Conservation (phyloP, 2,888 invertebrate species). For the Zhuqinia jingwanae region DNA sequence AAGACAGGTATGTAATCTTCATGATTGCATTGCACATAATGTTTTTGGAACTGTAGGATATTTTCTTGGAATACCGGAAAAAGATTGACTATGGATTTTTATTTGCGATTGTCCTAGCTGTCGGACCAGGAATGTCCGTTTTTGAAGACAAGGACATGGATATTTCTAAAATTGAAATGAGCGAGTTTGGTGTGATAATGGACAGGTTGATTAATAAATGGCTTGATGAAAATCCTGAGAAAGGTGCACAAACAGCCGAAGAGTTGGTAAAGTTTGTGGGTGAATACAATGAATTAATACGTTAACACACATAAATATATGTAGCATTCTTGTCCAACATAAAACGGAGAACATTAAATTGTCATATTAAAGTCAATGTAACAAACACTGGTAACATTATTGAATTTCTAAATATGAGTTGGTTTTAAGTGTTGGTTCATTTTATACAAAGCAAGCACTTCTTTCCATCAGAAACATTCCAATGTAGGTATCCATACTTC, state of each 20-base stretch:
- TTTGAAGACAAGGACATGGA: constrained; percentile 46
- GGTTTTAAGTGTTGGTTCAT: too few relatives aligned
- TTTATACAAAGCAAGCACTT: too few relatives aligned
- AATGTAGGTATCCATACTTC: too few relatives aligned
- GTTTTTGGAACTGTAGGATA: constrained; percentile 36
- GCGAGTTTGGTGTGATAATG: not conserved
- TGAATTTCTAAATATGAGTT: too few relatives aligned
- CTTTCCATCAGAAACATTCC: too few relatives aligned
- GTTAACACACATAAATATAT: not conserved
- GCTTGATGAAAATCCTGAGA: constrained; percentile 55
- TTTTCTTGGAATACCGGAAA: constrained; percentile 54
- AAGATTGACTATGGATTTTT: constrained; percentile 61
- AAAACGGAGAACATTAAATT: not conserved
- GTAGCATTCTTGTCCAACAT: not conserved
- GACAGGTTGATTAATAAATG: constrained; percentile 54
- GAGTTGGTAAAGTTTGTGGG: not conserved
- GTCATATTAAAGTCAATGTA: too few relatives aligned
- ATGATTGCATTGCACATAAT: too few relatives aligned
- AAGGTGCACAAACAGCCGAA: not conserved
- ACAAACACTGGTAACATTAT: too few relatives aligned
- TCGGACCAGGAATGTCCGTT: constrained; percentile 46
- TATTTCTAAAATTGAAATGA: not conserved
- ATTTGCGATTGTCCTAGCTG: not conserved
- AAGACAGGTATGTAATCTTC: too few relatives aligned
- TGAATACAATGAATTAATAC: not conserved